phyloP scores from a whole-genome alignment of 2,888 invertebrate genomes.

The Eubasilissa splendida region DNA sequence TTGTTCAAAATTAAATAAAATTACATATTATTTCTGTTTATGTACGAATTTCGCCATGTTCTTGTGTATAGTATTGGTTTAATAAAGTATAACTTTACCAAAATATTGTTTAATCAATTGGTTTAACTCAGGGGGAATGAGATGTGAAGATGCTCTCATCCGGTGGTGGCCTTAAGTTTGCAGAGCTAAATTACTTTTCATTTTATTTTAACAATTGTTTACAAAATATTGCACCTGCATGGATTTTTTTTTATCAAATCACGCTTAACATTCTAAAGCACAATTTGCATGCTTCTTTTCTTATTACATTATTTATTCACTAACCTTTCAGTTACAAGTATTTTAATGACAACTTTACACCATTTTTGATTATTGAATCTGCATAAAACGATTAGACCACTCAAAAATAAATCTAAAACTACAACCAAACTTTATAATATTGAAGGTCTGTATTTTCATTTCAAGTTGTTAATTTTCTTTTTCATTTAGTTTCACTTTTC shows the following conservation, averaged over 20 bases:
- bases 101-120: conserved; percentile 40
- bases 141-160: conserved; percentile 49
- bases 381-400: too few species aligned
- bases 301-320: background rate
- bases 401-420: too few species aligned
- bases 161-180: conserved; percentile 48
- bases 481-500: too few species aligned
- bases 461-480: too few species aligned
- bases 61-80: conserved; percentile 57
- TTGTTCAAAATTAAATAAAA: conserved; percentile 20
- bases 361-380: too few species aligned
- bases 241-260: conserved; percentile 23
- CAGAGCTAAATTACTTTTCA: conserved; percentile 33
- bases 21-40: conserved; percentile 59
- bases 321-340: too few species aligned
- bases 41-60: conserved; percentile 60
- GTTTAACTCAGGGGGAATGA: conserved; percentile 54
- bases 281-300: background rate
- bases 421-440: too few species aligned
- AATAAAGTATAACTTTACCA: conserved; percentile 53
- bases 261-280: background rate
- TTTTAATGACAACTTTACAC: too few species aligned
- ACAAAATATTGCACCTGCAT: conserved; percentile 27
- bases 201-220: conserved; percentile 3
- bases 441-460: too few species aligned